These are phyloP conservation scores for Mandrillus leucophaeus DNA, from an alignment of 2,113 vertebrate species.

Conservation along the genomic window DNA sequence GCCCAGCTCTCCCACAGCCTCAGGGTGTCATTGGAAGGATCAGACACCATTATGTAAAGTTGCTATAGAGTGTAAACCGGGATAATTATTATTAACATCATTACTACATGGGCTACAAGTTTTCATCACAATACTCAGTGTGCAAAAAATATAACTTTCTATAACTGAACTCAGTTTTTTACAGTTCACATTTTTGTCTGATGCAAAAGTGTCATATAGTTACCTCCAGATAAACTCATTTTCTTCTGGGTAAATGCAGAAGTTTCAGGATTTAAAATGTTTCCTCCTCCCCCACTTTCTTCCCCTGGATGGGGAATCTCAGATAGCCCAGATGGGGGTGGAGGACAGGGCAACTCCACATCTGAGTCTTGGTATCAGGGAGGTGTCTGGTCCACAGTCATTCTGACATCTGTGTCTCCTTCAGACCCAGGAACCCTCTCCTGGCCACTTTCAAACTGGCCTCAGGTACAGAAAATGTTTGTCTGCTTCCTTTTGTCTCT, in stretches of 20 bases:
- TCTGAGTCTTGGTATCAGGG: not conserved
- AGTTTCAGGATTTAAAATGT: not conserved
- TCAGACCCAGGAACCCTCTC: not conserved
- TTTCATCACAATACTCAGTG: not conserved
- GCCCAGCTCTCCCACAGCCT: not conserved
- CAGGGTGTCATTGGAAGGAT: not conserved
- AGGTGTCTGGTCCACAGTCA: not conserved
- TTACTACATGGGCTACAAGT: not conserved
- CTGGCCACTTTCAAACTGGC: not conserved
- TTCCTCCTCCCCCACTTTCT: not conserved
- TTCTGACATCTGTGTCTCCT: not conserved
- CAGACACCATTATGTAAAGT: not conserved
- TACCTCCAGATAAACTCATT: not conserved
- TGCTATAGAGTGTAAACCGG: no score
- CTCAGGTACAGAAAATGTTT: not conserved
- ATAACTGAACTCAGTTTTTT: not conserved
- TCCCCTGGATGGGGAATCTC: not conserved
- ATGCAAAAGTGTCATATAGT: not conserved
- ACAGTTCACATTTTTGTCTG: not conserved
- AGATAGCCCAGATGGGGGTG: not conserved
- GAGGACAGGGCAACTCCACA: not conserved
- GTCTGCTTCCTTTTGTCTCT: not conserved
- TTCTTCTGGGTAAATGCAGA: not conserved
- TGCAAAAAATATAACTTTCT: not conserved
- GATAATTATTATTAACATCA: not conserved